Evolutionary conservation across 64 coral and sea anemone genomes (phyloP), one percentile per base, ranked within the genome.

Genomic region (Dendronephthya gigantea): DNA sequence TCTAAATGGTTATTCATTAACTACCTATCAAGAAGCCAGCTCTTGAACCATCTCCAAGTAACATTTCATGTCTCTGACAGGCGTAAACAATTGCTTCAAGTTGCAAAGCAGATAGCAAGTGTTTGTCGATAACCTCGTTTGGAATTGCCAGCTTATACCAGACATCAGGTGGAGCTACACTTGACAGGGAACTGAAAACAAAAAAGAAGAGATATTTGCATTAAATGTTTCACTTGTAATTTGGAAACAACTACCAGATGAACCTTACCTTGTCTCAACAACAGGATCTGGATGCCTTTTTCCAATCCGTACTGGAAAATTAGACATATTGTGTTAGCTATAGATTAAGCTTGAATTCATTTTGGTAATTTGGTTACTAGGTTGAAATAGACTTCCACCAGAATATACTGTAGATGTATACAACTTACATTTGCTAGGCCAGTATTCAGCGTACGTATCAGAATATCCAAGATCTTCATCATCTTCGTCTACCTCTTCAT

Each of bases 21-120:
- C 82, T 68, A 98, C 95, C 95, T 85, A 98, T 93, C 22, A 98
- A 84, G 90, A 98, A 98, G 10, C 95, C 95, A 82, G 95, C 95
- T 70, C 95, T 93, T 32, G 81, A 87, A 27, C 95, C 95, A 93
- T 93, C 91, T 39, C 79, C 89, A 32, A 98, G 86, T 36, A 98
- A 85, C 14, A 55, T 93, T 55, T 98, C 95, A 88, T 98, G 95
- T 50, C 93, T 65, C 43, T 98, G 95, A 43, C 92, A 98, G 29
- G 95, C 90, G 88, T 98, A 98, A 30, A 93, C 90, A 59, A 93
- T 89, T 39, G 95, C 95, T 75, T 98, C 95, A 31, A 98, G 90
- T 84, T 98, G 95, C 31, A 98, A 81, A 49, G 95, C 92, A n/a
- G 95, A 98, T 27, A 98, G 38, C 5, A 70, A 85, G 33, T 87